These are phyloP conservation scores for Meteorus sp. DNA, from an alignment of 1,140 invertebrate genomes.

Conservation along the genomic window DNA sequence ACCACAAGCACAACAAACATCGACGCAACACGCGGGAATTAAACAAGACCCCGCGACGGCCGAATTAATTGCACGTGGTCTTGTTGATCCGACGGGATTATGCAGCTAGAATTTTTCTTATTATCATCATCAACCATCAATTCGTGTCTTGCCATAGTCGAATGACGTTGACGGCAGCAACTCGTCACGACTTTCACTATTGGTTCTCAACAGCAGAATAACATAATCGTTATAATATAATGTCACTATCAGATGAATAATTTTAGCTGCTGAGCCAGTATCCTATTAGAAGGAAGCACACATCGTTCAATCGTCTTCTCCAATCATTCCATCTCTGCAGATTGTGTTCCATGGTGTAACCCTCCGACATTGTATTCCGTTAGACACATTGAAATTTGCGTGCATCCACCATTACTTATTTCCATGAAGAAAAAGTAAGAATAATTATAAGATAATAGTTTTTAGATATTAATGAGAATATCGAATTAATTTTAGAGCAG, in stretches of 20 bases:
- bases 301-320: too few relatives aligned
- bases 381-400: too few relatives aligned
- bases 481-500: too few relatives aligned
- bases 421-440: too few relatives aligned
- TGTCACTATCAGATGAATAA: neutral
- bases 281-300: too few relatives aligned
- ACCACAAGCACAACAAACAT: slow-evolving; percentile 55
- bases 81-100: slow-evolving; percentile 65
- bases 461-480: too few relatives aligned
- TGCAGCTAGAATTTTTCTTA: slow-evolving; percentile 61
- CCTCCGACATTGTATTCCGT: too few relatives aligned
- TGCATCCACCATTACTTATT: too few relatives aligned
- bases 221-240: neutral
- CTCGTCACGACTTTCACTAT: neutral
- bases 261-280: neutral
- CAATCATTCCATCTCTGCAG: too few relatives aligned
- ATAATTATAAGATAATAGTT: too few relatives aligned
- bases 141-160: slow-evolving; percentile 55
- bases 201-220: neutral
- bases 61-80: slow-evolving; percentile 64
- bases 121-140: slow-evolving; percentile 38
- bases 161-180: too few relatives aligned
- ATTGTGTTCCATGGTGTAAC: too few relatives aligned
- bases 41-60: slow-evolving; percentile 63
- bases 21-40: slow-evolving; percentile 39